Percentiles rank a stretch among this genome's conserved stretches.
Evolutionary conservation across 2,113 vertebrate genomes (phyloP).

Genomic region (Scomber colias): DNA sequence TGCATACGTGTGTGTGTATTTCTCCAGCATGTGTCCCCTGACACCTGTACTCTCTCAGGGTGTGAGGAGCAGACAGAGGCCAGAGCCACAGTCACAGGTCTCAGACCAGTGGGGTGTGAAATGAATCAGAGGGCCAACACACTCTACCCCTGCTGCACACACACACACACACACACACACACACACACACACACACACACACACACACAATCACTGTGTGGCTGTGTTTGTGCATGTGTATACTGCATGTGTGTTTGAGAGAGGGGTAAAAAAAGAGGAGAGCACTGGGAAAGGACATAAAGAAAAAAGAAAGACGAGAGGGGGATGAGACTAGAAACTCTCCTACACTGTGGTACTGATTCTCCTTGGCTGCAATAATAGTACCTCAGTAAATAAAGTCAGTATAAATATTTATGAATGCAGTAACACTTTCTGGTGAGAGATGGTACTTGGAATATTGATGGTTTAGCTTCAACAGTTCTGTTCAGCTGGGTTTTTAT

Average conservation of each 20-base stretch:
- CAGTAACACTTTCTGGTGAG: constrained; percentile 16
- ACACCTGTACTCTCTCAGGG: constrained; percentile 76
- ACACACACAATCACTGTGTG: constrained; percentile 18
- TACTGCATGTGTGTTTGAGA: neutral
- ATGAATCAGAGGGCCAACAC: constrained; percentile 76
- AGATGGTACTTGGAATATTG: constrained; percentile 10
- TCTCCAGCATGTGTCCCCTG: constrained; percentile 65
- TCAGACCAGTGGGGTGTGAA: constrained; percentile 84
- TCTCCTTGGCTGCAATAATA: constrained; percentile 16
- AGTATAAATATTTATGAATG: constrained; percentile 56
- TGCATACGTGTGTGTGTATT: constrained; percentile 37
- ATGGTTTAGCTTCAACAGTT: constrained; percentile 24
- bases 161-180: constrained; percentile 31
- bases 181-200: constrained; percentile 24
- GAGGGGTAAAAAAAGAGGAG: constrained; percentile 5
- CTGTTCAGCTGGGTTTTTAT: neutral
- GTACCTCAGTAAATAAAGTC: constrained; percentile 35
- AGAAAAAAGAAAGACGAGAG: constrained; percentile 23
- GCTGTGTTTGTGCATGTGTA: constrained; percentile 21
- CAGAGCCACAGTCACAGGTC: constrained; percentile 80
- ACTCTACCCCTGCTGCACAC: constrained; percentile 38
- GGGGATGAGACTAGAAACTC: constrained; percentile 27
- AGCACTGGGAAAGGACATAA: constrained; percentile 28
- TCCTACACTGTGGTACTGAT: neutral
- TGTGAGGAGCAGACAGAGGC: constrained; percentile 76